Percentiles rank a stretch among this genome's conserved stretches.
Evolutionary conservation across 2,113 vertebrate species (phyloP).

Genomic region (Nematolebias whitei): DNA sequence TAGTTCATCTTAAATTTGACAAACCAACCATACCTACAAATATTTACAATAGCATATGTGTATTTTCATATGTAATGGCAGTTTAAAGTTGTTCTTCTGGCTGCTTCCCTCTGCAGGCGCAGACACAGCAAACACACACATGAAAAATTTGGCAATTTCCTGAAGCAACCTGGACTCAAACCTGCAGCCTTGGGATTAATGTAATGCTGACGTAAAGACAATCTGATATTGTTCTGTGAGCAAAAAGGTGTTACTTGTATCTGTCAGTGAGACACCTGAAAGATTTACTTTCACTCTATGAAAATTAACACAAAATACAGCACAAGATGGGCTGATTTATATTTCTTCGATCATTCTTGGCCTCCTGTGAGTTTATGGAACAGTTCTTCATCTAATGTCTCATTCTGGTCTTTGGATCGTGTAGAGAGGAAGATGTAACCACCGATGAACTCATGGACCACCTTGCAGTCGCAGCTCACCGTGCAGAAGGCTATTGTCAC

Average conservation of each 20-base stretch:
- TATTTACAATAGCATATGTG: conserved; percentile 49
- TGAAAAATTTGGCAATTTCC: no score
- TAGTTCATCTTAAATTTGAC: conserved; percentile 11
- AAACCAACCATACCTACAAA: conserved; percentile 19
- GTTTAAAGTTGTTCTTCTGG: not conserved
- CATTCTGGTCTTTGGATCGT: conserved; percentile 95
- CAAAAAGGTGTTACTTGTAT: conserved; percentile 4
- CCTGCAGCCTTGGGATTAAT: no score
- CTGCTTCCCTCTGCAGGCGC: no score
- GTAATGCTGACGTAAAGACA: not conserved
- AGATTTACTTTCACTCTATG: conserved; percentile 12
- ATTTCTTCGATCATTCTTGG: conserved; percentile 82
- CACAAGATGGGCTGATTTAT: not conserved
- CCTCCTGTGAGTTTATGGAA: conserved; percentile 97
- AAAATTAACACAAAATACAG: not conserved
- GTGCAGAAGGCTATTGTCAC: conserved; percentile 91
- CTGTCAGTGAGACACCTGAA: not conserved
- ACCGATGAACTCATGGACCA: conserved; percentile 95
- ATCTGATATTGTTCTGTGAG: conserved; percentile 3
- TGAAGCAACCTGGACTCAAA: no score
- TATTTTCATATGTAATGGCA: conserved; percentile 9
- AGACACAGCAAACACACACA: no score
- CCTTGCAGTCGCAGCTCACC: conserved; percentile 91
- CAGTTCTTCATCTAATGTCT: conserved; percentile 93
- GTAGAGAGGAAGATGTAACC: conserved; percentile 99